A percentile compares a stretch with the other conserved stretches of the same genome.
Conservation (phyloP, 92 coral and sea anemone genomes). For the Plumapathes pennacea region DNA sequence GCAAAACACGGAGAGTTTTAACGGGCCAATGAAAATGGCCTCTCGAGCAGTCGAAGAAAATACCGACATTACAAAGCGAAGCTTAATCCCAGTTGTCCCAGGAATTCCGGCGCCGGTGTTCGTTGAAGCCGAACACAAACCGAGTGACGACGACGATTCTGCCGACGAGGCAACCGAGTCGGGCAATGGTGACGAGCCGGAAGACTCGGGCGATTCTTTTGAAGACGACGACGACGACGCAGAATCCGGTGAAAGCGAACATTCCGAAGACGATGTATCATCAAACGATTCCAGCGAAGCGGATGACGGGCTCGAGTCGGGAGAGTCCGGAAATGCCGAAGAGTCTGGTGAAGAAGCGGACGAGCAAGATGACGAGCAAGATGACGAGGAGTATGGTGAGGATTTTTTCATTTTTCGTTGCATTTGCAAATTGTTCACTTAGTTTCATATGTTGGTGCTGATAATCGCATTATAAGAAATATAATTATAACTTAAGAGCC, state of each 20-base stretch:
- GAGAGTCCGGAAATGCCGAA: slow-evolving; percentile 5
- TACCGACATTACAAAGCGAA: slow-evolving; percentile 16
- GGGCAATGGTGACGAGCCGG: background rate
- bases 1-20: slow-evolving; percentile 61
- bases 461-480: too few relatives aligned
- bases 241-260: slow-evolving; percentile 6
- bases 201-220: slow-evolving; percentile 4
- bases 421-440: too few relatives aligned
- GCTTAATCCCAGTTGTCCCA: slow-evolving; percentile 13
- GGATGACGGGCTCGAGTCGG: slow-evolving; percentile 21
- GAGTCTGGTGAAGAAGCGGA: slow-evolving; percentile 3
- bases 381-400: slow-evolving; percentile 22
- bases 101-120: too few relatives aligned
- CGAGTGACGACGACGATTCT: slow-evolving; percentile 24
- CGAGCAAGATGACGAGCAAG: background rate
- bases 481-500: too few relatives aligned
- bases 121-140: slow-evolving; percentile 44
- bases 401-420: too few relatives aligned
- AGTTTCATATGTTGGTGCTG: too few relatives aligned
- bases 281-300: slow-evolving; percentile 27
- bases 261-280: background rate
- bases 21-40: slow-evolving; percentile 88
- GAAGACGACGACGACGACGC: slow-evolving; percentile 11
- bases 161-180: slow-evolving; percentile 15
- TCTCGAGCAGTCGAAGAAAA: slow-evolving; percentile 39